Evolutionary conservation across 2,113 vertebrate species (phyloP).

Genomic region (Pterocles orientalis): DNA sequence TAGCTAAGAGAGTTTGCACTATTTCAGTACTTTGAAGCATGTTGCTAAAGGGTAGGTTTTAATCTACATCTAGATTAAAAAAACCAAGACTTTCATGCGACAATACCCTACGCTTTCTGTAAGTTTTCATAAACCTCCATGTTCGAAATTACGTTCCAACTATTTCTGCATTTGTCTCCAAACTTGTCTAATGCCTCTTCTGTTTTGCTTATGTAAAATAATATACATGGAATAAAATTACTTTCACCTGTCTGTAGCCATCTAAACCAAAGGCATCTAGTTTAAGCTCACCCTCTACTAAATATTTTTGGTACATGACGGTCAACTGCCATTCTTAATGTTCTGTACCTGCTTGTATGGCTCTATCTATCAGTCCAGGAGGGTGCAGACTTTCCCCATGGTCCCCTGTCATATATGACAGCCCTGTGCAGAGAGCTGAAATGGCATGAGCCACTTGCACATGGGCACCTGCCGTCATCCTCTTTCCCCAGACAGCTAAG

Average conservation of each 20-base stretch:
- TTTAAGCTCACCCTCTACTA: background rate
- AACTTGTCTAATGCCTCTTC: background rate
- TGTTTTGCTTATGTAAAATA: background rate
- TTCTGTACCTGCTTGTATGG: background rate
- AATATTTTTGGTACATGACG: background rate
- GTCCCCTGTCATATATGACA: background rate
- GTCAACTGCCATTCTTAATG: background rate
- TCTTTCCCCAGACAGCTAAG: background rate
- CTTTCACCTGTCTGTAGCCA: background rate
- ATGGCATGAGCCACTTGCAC: background rate
- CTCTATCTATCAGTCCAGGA: background rate
- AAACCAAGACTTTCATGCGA: background rate
- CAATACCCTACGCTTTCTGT: accelerated
- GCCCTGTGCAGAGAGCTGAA: background rate
- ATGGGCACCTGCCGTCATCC: background rate
- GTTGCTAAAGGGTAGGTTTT: background rate
- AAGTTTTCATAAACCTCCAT: background rate
- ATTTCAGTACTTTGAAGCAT: background rate
- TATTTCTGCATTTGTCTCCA: background rate
- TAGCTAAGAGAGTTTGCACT: background rate
- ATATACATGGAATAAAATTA: background rate
- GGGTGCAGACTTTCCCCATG: background rate
- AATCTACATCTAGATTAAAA: background rate
- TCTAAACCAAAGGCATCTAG: background rate
- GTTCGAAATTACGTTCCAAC: background rate